Evolutionary conservation across 1,140 invertebrate species (phyloP), one percentile per base, ranked within the genome.

Genomic region (Drosophila nannoptera): DNA sequence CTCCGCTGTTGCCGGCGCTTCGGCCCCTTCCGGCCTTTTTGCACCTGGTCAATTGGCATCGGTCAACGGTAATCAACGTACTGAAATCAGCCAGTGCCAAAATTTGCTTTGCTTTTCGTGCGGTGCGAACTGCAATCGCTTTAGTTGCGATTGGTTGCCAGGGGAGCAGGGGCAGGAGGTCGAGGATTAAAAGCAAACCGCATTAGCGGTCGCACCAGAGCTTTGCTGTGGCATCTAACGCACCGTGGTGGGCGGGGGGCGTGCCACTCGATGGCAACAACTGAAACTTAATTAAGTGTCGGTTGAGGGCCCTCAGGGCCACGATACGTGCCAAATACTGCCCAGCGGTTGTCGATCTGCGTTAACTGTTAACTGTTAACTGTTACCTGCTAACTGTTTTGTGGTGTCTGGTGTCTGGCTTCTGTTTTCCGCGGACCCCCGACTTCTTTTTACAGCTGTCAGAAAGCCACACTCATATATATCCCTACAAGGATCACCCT

Each of bases 231-330:
- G 36, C 36, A 42, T 31, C 53, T 64, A 53, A 42, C 49, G 38
- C 40, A 38, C 35, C 14, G 40, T 61, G 12, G 58, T 4, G 52
- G 14, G 12, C 32, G 7, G 46, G 4, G 4, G 14, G 46, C 22
- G 29, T 22, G 50, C 32, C 12, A 35, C 31, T 7, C 33, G 14
- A 22, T 16, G 12, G 45, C 58, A 38, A 7, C 33, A 38, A 73
- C 66, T 72, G 78, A 78, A 83, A 84, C 80, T 83, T 82, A 82
- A 82, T 82, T 82, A 82, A 82, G 80, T 78, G 75, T 70, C 45
- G 49, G 59, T 52, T 46, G 52, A 58, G 38, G 52, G 36, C 56
- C 62, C 58, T 55, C 32, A 40, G 53, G 14, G 61, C 52, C 29
- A 52, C 55, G 55, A 14, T 16, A 11, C 16, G 29, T 45, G 9